phyloP scores from a whole-genome alignment of 2,797 vertebrate species.

The Vipera latastei region DNA sequence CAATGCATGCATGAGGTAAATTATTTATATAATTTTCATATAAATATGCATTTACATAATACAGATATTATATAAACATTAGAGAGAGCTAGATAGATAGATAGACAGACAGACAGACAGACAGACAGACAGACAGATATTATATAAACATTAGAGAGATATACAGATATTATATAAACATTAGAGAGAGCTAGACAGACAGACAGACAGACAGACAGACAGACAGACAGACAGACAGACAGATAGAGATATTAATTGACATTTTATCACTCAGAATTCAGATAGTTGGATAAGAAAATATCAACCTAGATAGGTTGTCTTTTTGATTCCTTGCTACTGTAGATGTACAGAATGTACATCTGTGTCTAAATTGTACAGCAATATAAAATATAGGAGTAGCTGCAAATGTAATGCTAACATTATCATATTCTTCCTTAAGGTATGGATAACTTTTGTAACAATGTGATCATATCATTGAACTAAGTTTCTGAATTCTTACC shows the following conservation, averaged over 20 bases:
- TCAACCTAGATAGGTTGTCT: not conserved
- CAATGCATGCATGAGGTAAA: not conserved
- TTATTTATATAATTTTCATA: not conserved
- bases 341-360: not conserved
- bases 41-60: not conserved
- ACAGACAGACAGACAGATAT: too few relatives aligned
- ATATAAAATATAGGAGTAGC: not conserved
- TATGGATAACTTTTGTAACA: not conserved
- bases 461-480: not conserved
- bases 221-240: too few relatives aligned
- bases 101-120: rapidly evolving
- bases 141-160: too few relatives aligned
- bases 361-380: not conserved
- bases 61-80: too few relatives aligned
- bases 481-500: not conserved
- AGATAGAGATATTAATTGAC: too few relatives aligned
- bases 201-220: too few relatives aligned
- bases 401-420: not conserved
- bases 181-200: rapidly evolving
- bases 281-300: not conserved
- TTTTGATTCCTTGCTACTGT: not conserved
- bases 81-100: too few relatives aligned
- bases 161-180: too few relatives aligned
- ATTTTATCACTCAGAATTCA: not conserved
- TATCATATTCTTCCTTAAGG: not conserved